Evolutionary conservation across 2,797 vertebrate genomes (phyloP), one percentile per base, ranked within the genome.

Genomic region (Sebastes trivittatus): DNA sequence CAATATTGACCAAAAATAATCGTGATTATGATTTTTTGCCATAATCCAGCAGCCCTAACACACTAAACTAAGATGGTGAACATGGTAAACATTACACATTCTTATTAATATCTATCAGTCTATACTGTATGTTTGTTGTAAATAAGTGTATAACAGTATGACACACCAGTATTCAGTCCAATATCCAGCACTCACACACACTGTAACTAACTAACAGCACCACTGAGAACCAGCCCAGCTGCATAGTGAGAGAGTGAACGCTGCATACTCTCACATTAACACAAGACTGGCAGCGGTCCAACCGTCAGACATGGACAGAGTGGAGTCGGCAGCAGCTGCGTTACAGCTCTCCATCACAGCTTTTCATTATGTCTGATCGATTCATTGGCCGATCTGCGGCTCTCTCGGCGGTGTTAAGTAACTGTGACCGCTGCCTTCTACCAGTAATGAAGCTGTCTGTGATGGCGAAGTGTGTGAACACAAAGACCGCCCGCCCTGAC

Each of bases 241-340:
- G 76, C 66, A 67, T 58, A 81, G 77, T 75, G 82, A 71, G 32
- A 61, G 69, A 72, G 32, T 38, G 66, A 84, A 75, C 25, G 30
- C 59, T 59, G 38, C 70, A 66, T 71, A 42, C 75, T 66, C 56
- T 80, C 78, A 87, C 81, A 84, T 88, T 74, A 81, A 81, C 77
- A 73, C 75, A 75, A 61, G 6, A 0, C 54, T 89, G 72, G 86
- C 85, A 59, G 38, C 16, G 0, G 63, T 72, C 76, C 80, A 84
- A 32, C 56, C 61, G 52, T 20, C 61, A 49, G 81, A 83, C 80
- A 81, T n/a, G 70, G 75, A 72, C 79, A 34, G 60, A 78, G 34
- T 7, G 58, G 49, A 68, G 75, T 34, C 75, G 55, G 81, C 72
- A 75, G 73, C 86, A 93, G 93, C 91, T 90, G 90, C 58, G 81